phyloP scores from a whole-genome alignment of 1,140 invertebrate species.

The Trinorchestia longiramus region DNA sequence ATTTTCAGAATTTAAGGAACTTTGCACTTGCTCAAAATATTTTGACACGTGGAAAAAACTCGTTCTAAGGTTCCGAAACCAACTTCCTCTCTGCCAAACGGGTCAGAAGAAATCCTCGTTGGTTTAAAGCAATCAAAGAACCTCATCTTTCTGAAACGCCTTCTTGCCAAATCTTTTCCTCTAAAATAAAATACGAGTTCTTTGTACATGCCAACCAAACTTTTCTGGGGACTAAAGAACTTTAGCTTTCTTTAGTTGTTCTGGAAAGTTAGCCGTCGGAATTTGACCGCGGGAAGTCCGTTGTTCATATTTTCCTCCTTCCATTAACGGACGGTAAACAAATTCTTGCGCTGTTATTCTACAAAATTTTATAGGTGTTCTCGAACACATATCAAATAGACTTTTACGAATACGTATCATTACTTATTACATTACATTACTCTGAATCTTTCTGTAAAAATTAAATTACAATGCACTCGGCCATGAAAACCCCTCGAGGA shows the following conservation, averaged over 20 bases:
- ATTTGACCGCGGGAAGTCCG: background rate
- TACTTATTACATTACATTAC: background rate
- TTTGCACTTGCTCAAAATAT: too few species aligned
- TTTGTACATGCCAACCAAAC: background rate
- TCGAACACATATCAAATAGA: background rate
- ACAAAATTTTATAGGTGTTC: background rate
- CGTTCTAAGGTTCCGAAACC: background rate
- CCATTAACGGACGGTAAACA: background rate
- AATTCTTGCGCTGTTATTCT: background rate
- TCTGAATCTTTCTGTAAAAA: background rate
- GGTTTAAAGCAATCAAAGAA: background rate
- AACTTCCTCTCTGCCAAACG: background rate
- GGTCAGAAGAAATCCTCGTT: background rate
- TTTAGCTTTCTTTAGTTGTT: background rate
- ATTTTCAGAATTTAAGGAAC: too few species aligned
- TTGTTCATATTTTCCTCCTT: background rate
- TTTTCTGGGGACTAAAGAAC: background rate
- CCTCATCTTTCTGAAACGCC: background rate
- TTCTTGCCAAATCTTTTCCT: background rate
- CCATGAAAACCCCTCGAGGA: background rate
- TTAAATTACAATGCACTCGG: background rate
- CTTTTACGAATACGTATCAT: background rate
- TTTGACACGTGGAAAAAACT: too few species aligned
- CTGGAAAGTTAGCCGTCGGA: background rate
- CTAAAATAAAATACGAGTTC: background rate